These are phyloP conservation scores for Ambastaia sidthimunki DNA, from an alignment of 2,797 vertebrate genomes.

Conservation along the genomic window DNA sequence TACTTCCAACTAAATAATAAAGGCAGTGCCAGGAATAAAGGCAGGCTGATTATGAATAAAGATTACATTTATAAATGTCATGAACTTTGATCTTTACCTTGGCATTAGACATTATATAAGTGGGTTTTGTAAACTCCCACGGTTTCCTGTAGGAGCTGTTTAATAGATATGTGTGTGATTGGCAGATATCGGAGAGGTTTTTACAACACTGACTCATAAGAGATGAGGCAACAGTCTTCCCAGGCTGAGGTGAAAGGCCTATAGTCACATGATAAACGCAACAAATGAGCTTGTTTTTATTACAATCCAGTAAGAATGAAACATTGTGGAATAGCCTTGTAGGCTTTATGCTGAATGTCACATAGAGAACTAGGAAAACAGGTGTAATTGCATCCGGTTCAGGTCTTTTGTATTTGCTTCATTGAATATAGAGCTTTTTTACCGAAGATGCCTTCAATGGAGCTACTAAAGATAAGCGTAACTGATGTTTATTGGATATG, in stretches of 20 bases:
- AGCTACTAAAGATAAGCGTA: no score
- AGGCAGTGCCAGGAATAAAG: neutral
- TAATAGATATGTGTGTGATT: conserved; percentile 24
- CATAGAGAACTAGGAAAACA: no score
- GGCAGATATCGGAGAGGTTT: conserved; percentile 38
- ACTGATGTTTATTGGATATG: no score
- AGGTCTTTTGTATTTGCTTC: no score
- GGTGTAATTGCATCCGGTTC: no score
- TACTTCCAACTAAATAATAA: no score
- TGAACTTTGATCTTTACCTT: conserved; percentile 9
- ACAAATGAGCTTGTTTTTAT: conserved; percentile 13
- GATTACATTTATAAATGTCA: neutral
- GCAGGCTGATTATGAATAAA: neutral
- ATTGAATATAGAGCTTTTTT: no score
- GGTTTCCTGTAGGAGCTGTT: conserved; percentile 34
- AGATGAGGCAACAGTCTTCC: neutral
- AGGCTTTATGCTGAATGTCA: no score
- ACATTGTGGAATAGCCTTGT: neutral
- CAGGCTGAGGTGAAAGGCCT: conserved; percentile 4
- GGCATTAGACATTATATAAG: neutral
- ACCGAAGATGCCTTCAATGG: no score
- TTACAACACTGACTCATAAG: conserved; percentile 45
- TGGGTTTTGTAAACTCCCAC: conserved; percentile 17
- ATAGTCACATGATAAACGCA: conserved; percentile 5
- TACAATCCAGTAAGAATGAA: conserved; percentile 3